Conservation (phyloP, 92 coral and sea anemone genomes). For the Epizoanthus fatuus region DNA sequence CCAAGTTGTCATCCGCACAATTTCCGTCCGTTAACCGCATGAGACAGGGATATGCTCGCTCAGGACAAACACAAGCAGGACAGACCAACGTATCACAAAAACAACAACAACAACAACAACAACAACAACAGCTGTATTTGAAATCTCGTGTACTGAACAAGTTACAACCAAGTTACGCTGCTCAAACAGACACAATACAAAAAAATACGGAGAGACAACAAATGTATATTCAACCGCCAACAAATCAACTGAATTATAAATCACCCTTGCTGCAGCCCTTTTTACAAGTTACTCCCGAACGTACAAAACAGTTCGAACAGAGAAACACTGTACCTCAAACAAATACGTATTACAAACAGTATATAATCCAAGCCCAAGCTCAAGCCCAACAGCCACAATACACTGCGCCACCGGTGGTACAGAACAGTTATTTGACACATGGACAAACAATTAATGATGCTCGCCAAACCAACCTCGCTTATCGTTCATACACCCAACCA, state of each 20-base stretch:
- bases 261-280: neutral
- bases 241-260: slow-evolving; percentile 4
- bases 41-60: neutral
- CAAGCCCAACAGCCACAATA: too few relatives aligned
- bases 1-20: neutral
- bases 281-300: neutral
- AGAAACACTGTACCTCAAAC: neutral
- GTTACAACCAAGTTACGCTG: neutral
- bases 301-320: neutral
- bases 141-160: neutral
- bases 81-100: neutral
- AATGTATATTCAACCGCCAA: neutral
- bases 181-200: neutral
- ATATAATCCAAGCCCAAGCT: neutral
- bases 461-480: neutral
- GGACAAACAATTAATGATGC: neutral
- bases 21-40: neutral
- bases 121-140: neutral
- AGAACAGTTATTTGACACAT: neutral
- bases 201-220: neutral
- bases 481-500: slow-evolving; percentile 6
- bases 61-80: slow-evolving; percentile 1
- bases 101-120: neutral
- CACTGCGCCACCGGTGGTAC: too few relatives aligned
- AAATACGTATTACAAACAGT: neutral